A percentile compares a stretch with the other conserved stretches of the same genome.
phyloP scores from a whole-genome alignment of 2,113 vertebrate species.

The Reinhardtius hippoglossoides region DNA sequence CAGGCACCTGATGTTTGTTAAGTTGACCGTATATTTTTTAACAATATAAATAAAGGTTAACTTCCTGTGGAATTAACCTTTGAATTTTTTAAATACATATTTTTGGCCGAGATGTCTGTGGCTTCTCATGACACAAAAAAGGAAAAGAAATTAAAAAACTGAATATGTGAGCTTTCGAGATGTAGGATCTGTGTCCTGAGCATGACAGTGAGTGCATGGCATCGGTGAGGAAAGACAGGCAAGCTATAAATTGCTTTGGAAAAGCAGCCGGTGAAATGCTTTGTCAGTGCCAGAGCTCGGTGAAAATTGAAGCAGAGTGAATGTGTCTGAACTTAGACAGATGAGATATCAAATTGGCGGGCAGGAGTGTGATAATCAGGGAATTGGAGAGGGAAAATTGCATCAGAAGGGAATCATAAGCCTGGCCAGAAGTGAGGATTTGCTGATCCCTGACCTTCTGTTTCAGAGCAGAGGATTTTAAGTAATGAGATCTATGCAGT shows the following conservation, averaged over 20 bases:
- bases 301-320: conserved; percentile 60
- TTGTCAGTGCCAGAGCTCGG: conserved; percentile 26
- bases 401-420: conserved; percentile 82
- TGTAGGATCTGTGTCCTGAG: conserved; percentile 4
- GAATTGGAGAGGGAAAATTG: conserved; percentile 75
- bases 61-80: no score
- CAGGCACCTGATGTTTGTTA: no score
- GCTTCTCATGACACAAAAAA: not conserved
- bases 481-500: conserved; percentile 80
- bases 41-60: no score
- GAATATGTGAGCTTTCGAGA: conserved; percentile 4
- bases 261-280: conserved; percentile 22
- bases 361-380: conserved; percentile 75
- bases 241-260: conserved; percentile 47
- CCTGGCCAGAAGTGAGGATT: conserved; percentile 74
- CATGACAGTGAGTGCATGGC: not conserved
- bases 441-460: conserved; percentile 83
- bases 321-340: conserved; percentile 62
- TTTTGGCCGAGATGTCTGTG: not conserved
- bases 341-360: conserved; percentile 70
- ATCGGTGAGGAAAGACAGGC: conserved; percentile 1
- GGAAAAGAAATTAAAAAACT: not conserved
- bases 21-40: no score
- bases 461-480: conserved; percentile 78
- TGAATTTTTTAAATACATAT: no score